Evolutionary conservation across 2,888 invertebrate genomes (phyloP).

Genomic region (Abrostola triplasia): DNA sequence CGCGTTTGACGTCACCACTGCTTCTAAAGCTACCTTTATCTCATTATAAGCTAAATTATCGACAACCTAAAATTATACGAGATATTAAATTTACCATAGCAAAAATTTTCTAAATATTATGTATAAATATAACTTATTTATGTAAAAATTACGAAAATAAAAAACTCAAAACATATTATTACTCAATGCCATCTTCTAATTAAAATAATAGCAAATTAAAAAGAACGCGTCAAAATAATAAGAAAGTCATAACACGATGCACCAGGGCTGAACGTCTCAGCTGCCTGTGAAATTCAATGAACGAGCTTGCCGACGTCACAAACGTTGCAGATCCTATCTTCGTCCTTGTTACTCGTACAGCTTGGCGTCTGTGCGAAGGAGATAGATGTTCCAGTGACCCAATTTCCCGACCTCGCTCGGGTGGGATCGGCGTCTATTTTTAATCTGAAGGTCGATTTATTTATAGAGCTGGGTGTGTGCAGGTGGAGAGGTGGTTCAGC

Average conservation of each 20-base stretch:
- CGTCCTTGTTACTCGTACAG: conserved; percentile 63
- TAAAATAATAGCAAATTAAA: conserved; percentile 8
- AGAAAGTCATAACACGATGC: conserved; percentile 65
- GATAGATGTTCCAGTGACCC: conserved; percentile 77
- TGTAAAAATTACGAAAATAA: not conserved
- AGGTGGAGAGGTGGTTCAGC: conserved; percentile 54
- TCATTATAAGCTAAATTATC: conserved; percentile 16
- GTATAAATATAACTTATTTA: not conserved
- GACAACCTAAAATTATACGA: not conserved
- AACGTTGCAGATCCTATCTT: conserved; percentile 72
- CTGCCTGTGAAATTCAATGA: conserved; percentile 84
- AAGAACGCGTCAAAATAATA: conserved; percentile 25
- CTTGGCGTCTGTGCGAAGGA: conserved; percentile 59
- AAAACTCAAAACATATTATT: too few relatives aligned
- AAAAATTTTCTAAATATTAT: not conserved
- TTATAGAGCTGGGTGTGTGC: conserved; percentile 76
- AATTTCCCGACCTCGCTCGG: conserved; percentile 86
- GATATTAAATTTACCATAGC: not conserved
- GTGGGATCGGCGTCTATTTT: conserved; percentile 86
- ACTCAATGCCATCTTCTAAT: not conserved
- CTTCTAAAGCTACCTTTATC: conserved; percentile 55
- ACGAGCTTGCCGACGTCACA: conserved; percentile 82
- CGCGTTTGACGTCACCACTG: conserved; percentile 82
- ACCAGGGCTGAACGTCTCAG: conserved; percentile 65
- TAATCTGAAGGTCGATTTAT: conserved; percentile 88